Conservation (phyloP, 2,797 vertebrate genomes). For the Garrulus glandarius region DNA sequence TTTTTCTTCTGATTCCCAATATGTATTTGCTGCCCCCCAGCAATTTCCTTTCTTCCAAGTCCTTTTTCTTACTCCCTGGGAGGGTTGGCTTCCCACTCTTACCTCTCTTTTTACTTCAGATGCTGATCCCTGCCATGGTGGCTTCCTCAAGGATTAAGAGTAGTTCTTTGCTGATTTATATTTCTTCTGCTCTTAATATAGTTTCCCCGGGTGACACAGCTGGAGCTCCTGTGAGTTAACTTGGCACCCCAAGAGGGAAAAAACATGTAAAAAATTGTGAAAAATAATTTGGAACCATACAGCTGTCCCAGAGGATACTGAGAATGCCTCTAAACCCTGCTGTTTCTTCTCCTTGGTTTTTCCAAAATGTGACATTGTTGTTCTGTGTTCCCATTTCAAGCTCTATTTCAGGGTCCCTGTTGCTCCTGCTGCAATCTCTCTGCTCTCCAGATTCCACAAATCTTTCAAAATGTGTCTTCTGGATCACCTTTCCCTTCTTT, state of each 20-base stretch:
- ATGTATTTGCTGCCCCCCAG: neutral
- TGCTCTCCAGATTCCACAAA: neutral
- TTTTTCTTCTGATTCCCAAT: neutral
- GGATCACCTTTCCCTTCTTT: neutral
- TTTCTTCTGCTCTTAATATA: neutral
- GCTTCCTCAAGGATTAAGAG: neutral
- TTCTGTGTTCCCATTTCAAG: neutral
- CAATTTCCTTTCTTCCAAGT: conserved; percentile 42
- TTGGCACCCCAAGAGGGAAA: neutral
- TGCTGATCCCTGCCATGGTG: neutral
- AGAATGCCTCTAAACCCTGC: neutral
- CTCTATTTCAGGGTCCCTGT: neutral
- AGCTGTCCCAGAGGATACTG: neutral
- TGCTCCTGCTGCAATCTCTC: neutral
- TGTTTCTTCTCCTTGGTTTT: neutral
- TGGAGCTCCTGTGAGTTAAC: neutral
- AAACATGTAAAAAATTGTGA: neutral
- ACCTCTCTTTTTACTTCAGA: neutral
- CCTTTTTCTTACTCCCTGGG: neutral
- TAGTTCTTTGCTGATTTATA: conserved; percentile 2
- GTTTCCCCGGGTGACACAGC: neutral
- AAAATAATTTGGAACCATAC: neutral
- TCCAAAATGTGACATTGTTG: neutral
- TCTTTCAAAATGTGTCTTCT: neutral
- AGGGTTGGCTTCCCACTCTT: neutral